phyloP scores from a whole-genome alignment of 1,140 invertebrate genomes.

The Lepidurus couesii region DNA sequence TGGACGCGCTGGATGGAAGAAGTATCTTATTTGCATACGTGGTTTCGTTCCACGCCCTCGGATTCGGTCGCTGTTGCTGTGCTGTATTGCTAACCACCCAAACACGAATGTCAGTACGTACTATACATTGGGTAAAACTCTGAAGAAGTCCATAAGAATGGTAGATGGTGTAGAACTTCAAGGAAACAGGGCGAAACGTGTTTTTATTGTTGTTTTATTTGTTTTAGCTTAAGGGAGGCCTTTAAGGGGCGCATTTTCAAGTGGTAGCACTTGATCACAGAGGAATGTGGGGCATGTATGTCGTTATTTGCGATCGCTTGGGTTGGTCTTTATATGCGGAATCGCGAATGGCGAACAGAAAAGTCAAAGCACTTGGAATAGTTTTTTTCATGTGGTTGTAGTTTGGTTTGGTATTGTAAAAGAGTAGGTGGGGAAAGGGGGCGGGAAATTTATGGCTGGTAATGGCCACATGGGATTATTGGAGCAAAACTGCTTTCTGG shows the following conservation, averaged over 20 bases:
- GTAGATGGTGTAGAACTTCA: background rate
- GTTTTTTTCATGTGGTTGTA: background rate
- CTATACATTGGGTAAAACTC: background rate
- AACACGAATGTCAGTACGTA: background rate
- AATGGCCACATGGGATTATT: constrained; percentile 8
- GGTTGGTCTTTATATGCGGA: no score
- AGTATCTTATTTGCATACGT: constrained; percentile 10
- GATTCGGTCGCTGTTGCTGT: background rate
- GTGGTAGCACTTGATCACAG: constrained; percentile 7
- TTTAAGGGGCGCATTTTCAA: background rate
- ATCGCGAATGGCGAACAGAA: no score
- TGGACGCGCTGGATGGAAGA: background rate
- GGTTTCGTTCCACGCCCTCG: background rate
- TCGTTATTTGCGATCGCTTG: no score
- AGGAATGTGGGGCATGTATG: background rate
- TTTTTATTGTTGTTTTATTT: background rate
- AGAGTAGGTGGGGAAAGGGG: background rate
- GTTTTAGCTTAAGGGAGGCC: background rate
- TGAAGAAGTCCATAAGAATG: background rate
- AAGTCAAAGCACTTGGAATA: no score
- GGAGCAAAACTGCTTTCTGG: background rate
- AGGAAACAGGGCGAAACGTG: background rate
- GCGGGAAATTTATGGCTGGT: background rate
- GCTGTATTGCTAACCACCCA: background rate
- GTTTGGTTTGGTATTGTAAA: background rate